Evolutionary conservation across 2,888 invertebrate species (phyloP), one percentile per base, ranked within the genome.

Genomic region (Holacanthella duospinosa): DNA sequence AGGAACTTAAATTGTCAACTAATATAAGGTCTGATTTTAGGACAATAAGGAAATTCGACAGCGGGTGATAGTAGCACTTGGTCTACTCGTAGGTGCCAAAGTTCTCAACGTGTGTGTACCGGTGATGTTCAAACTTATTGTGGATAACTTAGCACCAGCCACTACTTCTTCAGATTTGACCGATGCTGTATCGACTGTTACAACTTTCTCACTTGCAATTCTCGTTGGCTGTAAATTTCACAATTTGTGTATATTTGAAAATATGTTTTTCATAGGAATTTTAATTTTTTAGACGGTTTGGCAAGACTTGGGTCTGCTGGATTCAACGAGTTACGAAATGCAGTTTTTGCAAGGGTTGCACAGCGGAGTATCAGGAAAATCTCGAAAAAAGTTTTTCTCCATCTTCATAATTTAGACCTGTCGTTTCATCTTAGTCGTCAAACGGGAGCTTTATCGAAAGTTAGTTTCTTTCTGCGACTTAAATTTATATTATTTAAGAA

Each of bases 301-400:
- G 95, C 96, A 1, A 83, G 97, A 70, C 88, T 88, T 1, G 87
- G 92, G 57, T 87, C 96, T 1, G 86, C 93, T 0, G 89, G 88
- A 26, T 93, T 97, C 78, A 97, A 95, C 79, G 99, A 99, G 80
- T 78, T 99, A 24, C 81, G 97, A 43, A 99, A 97, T 80, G 97
- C 97, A 0, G 93, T 99, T 55, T 99, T 99, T 80, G 95, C 95
- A 1, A 88, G 86, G 77, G 99, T 99, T 4, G 95, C 99, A 0
- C 97, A 99, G 76, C 89, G 92, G 78, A 97, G 97, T 24, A 95
- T 99, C 71, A 82, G 97, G 59, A 85, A 85, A 78, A 88, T 99
- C 65, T 94, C 97, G 1, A 87, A 86, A 77, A 93, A 93, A 77
- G 95, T 99, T 36, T 99, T 99, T 78, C 79, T 87, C 28, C 99